phyloP scores from a whole-genome alignment of 2,888 invertebrate genomes.

The Eilema caniola region DNA sequence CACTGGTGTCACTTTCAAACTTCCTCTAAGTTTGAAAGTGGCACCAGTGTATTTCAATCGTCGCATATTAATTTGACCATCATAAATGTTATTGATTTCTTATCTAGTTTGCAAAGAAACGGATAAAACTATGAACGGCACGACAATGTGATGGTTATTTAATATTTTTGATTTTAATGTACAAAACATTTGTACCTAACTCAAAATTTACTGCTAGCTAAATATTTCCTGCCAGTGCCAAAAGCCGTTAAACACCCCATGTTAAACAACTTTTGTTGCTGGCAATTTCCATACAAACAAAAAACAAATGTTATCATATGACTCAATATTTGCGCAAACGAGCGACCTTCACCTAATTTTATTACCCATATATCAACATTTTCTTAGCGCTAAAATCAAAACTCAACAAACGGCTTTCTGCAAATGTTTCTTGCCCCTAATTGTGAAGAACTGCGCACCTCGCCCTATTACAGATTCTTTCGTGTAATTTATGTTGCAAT shows the following conservation, averaged over 20 bases:
- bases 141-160: too few species aligned
- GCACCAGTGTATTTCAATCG: too few species aligned
- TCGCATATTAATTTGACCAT: too few species aligned
- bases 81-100: too few species aligned
- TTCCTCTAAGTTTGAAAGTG: too few species aligned
- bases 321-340: neutral
- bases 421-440: constrained; percentile 63
- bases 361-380: constrained; percentile 24
- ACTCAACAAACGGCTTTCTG: constrained; percentile 47
- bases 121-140: too few species aligned
- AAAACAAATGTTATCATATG: constrained; percentile 4
- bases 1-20: too few species aligned
- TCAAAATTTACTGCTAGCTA: neutral
- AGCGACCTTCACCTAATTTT: constrained; percentile 17
- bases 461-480: constrained; percentile 74
- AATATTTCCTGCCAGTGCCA: too few species aligned
- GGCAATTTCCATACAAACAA: neutral
- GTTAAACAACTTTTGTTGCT: neutral
- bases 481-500: constrained; percentile 76
- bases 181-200: neutral
- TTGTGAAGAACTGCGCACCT: constrained; percentile 72
- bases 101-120: too few species aligned
- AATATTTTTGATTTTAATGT: neutral
- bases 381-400: constrained; percentile 40
- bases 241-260: neutral